A percentile compares a stretch with the other conserved stretches of the same genome.
phyloP scores from a whole-genome alignment of 1,140 invertebrate genomes.

The Temnothorax longispinosus region DNA sequence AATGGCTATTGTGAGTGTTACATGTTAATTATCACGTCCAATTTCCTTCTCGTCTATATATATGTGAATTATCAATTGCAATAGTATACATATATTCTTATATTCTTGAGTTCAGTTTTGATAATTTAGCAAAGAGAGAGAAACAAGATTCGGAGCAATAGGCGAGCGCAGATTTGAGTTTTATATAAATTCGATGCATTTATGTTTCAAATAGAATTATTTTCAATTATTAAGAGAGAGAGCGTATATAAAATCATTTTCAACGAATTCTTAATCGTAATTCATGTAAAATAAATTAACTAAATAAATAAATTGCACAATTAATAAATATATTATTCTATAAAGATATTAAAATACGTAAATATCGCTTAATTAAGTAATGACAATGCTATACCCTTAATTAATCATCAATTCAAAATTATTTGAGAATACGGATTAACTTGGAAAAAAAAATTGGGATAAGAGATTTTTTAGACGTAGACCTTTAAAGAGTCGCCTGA shows the following conservation, averaged over 20 bases:
- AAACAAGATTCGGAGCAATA: conserved; percentile 57
- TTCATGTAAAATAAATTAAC: background rate
- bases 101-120: conserved; percentile 35
- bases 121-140: conserved; percentile 44
- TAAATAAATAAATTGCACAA: conserved; percentile 24
- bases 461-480: background rate
- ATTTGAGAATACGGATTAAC: background rate
- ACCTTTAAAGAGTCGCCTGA: conserved; percentile 82
- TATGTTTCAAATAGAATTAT: background rate
- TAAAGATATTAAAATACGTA: conserved; percentile 8
- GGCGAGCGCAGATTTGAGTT: conserved; percentile 46
- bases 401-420: background rate
- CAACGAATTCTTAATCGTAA: background rate
- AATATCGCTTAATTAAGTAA: background rate
- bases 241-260: background rate
- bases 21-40: conserved; percentile 3
- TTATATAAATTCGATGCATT: conserved; percentile 8
- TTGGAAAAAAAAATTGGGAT: conserved; percentile 27
- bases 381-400: background rate
- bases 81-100: background rate
- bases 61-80: background rate
- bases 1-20: background rate
- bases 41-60: background rate
- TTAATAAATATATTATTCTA: conserved; percentile 4
- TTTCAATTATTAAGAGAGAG: background rate